These are phyloP conservation scores for Vicugna pacos DNA, from an alignment of 2,113 vertebrate species.

Conservation along the genomic window DNA sequence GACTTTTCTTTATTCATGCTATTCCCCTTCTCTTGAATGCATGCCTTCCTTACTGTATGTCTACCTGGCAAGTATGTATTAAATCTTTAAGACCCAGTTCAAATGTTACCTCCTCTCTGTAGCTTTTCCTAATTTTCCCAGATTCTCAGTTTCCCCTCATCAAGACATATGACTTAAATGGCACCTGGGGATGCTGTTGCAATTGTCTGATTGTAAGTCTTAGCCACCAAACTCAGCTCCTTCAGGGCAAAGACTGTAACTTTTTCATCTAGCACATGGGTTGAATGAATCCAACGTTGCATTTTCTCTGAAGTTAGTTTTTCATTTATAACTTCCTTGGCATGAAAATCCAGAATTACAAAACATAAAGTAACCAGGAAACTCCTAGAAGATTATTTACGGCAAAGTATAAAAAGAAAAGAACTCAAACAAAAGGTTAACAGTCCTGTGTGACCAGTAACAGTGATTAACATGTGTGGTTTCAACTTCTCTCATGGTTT, in stretches of 20 bases:
- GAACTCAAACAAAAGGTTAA: conserved; percentile 46
- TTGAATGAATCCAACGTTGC: conserved; percentile 30
- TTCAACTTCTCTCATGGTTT: conserved; percentile 59
- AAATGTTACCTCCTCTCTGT: neutral
- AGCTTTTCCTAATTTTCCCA: conserved; percentile 28
- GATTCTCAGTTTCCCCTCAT: neutral
- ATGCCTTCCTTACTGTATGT: neutral
- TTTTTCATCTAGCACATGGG: neutral
- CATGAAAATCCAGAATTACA: conserved; percentile 46
- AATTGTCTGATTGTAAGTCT: neutral
- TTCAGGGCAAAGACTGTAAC: neutral
- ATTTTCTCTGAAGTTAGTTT: conserved; percentile 57
- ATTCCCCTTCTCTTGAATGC: neutral
- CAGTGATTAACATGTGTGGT: neutral
- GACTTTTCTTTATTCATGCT: neutral
- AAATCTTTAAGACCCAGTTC: neutral
- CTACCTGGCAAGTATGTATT: neutral
- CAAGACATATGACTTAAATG: neutral
- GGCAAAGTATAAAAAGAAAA: conserved; percentile 27
- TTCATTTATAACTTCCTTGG: conserved; percentile 52
- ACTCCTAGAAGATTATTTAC: conserved; percentile 19
- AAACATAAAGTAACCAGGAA: conserved; percentile 66
- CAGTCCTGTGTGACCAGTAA: neutral
- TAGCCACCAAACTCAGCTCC: neutral
- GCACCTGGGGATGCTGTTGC: neutral